These are phyloP conservation scores for Pycnonotus jocosus DNA, from an alignment of 2,113 vertebrate species.

Conservation along the genomic window DNA sequence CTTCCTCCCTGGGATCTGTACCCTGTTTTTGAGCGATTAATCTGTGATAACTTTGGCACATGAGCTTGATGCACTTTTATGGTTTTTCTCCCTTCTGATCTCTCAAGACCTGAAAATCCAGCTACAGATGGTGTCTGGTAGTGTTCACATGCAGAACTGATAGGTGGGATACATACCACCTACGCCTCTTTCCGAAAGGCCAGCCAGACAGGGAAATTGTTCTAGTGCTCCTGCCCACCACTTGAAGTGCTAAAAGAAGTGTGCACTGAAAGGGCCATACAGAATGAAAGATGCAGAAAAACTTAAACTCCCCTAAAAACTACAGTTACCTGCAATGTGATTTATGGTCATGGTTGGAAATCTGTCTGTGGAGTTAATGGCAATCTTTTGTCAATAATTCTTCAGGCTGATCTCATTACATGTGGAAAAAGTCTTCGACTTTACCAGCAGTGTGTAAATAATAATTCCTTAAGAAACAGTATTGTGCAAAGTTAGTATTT, in stretches of 20 bases:
- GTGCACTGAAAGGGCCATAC: rapidly evolving
- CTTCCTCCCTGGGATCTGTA: not conserved
- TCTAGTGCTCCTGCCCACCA: not conserved
- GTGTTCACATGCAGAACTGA: rapidly evolving
- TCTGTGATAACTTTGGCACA: not conserved
- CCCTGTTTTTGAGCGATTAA: not conserved
- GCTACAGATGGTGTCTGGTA: not conserved
- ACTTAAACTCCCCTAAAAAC: not conserved
- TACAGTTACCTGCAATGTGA: not conserved
- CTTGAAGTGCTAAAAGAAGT: rapidly evolving
- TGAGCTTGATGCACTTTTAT: not conserved
- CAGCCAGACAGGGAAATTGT: rapidly evolving
- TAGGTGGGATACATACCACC: not conserved
- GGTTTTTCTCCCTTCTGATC: not conserved
- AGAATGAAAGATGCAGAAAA: not conserved
- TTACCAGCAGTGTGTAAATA: not conserved
- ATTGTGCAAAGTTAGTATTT: not conserved
- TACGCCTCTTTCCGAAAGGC: rapidly evolving
- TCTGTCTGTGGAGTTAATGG: not conserved
- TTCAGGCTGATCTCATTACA: not conserved
- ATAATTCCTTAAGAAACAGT: not conserved
- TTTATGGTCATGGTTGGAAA: not conserved
- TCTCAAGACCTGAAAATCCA: not conserved
- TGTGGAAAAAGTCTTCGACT: not conserved
- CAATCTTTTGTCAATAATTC: not conserved